Percentiles rank a stretch among this genome's conserved stretches.
Conservation (phyloP, 2,113 vertebrate genomes). For the Cyphomyrus plagiostoma region DNA sequence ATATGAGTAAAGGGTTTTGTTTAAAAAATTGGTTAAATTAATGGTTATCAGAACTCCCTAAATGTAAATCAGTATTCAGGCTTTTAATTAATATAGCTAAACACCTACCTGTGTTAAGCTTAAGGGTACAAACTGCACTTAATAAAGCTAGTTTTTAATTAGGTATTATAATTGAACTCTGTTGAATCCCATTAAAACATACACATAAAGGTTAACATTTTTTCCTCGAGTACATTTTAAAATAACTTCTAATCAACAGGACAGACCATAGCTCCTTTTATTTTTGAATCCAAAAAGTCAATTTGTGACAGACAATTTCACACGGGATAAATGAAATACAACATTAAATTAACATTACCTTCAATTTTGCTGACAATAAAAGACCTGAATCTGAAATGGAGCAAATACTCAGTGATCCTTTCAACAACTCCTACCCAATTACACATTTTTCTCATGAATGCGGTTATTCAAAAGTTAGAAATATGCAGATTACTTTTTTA, state of each 20-base stretch:
- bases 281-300: neutral
- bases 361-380: neutral
- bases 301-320: neutral
- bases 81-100: constrained; percentile 4
- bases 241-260: neutral
- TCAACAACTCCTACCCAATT: neutral
- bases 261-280: neutral
- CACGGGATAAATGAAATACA: neutral
- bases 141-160: constrained; percentile 1
- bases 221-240: neutral
- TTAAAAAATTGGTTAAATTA: neutral
- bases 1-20: neutral
- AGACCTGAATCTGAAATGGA: neutral
- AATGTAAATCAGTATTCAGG: neutral
- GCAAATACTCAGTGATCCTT: neutral
- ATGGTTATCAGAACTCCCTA: neutral
- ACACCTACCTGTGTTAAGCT: neutral
- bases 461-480: neutral
- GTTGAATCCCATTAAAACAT: neutral
- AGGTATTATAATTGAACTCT: constrained; percentile 5
- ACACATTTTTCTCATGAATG: neutral
- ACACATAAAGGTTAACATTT: neutral
- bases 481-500: neutral
- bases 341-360: neutral
- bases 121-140: neutral